Conservation (phyloP, 2,797 vertebrate genomes). For the Sphaeramia orbicularis region DNA sequence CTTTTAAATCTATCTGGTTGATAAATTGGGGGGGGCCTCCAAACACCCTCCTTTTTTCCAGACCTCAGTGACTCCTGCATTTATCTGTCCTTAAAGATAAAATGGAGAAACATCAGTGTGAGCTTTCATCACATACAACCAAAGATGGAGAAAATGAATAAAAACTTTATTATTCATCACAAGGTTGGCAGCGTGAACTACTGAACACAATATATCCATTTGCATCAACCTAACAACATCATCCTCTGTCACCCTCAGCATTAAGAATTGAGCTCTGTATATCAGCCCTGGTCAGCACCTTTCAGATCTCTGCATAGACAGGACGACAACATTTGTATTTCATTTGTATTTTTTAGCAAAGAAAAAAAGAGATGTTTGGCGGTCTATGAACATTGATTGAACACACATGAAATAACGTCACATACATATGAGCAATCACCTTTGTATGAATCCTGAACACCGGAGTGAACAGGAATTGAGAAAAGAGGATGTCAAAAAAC, state of each 20-base stretch:
- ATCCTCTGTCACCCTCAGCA: slow-evolving; percentile 68
- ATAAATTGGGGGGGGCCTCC: slow-evolving; percentile 14
- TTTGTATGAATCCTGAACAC: background rate
- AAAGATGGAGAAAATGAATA: slow-evolving; percentile 72
- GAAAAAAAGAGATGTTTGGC: background rate
- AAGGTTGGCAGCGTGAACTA: slow-evolving; percentile 66
- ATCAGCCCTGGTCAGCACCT: slow-evolving; percentile 44
- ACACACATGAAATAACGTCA: background rate
- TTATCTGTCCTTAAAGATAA: slow-evolving; percentile 44
- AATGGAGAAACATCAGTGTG: slow-evolving; percentile 32
- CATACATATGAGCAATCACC: background rate
- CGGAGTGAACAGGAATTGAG: background rate
- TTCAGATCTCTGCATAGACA: slow-evolving; percentile 52
- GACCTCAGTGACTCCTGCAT: slow-evolving; percentile 36
- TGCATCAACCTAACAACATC: slow-evolving; percentile 74
- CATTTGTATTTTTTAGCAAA: background rate
- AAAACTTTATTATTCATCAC: slow-evolving; percentile 83
- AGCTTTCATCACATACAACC: slow-evolving; percentile 53
- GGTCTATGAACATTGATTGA: background rate
- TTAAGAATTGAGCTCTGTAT: slow-evolving; percentile 74
- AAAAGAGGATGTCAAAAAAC: background rate
- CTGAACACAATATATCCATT: slow-evolving; percentile 87
- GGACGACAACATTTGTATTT: slow-evolving; percentile 14
- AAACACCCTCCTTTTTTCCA: slow-evolving; percentile 1
- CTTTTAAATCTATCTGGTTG: slow-evolving; percentile 7